A percentile compares a stretch with the other conserved stretches of the same genome.
Conservation (phyloP, 1,140 invertebrate genomes). For the Asbolus verrucosus region DNA sequence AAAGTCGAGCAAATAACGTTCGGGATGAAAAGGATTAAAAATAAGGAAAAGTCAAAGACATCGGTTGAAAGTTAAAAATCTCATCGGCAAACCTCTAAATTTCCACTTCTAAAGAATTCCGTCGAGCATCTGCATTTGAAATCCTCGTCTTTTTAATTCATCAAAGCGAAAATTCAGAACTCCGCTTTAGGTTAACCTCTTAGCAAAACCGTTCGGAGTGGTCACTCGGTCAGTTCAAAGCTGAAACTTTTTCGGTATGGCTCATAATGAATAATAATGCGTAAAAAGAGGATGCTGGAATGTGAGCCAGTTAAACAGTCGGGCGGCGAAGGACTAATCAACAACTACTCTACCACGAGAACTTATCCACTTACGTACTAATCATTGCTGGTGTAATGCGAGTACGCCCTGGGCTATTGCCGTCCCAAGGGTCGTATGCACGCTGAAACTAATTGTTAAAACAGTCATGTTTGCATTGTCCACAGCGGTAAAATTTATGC, state of each 20-base stretch:
- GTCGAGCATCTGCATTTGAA: constrained; percentile 23
- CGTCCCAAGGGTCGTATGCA: constrained; percentile 11
- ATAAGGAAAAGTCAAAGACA: constrained; percentile 31
- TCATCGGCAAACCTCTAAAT: constrained; percentile 35
- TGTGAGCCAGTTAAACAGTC: constrained; percentile 7
- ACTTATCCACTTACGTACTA: constrained; percentile 47
- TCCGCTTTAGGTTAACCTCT: constrained; percentile 20
- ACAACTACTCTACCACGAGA: constrained; percentile 40
- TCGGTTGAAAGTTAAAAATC: constrained; percentile 31
- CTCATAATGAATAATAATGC: constrained; percentile 1
- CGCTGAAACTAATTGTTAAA: constrained; percentile 38
- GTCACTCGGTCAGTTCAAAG: constrained; percentile 41
- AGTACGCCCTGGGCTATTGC: not conserved
- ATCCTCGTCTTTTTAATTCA: constrained; percentile 39
- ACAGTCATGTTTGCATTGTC: constrained; percentile 36
- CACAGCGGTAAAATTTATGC: constrained; percentile 34
- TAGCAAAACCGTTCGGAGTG: constrained; percentile 2
- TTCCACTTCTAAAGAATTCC: constrained; percentile 34
- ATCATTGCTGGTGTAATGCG: constrained; percentile 43
- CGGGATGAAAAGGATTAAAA: constrained; percentile 14
- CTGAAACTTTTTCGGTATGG: constrained; percentile 5
- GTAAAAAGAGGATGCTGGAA: constrained; percentile 26
- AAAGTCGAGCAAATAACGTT: constrained; percentile 33
- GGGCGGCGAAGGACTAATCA: constrained; percentile 41
- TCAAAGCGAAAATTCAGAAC: constrained; percentile 34